Base-by-base conservation (phyloP, 2,113 vertebrate species). In the Melanostigma gelatinosum region DNA sequence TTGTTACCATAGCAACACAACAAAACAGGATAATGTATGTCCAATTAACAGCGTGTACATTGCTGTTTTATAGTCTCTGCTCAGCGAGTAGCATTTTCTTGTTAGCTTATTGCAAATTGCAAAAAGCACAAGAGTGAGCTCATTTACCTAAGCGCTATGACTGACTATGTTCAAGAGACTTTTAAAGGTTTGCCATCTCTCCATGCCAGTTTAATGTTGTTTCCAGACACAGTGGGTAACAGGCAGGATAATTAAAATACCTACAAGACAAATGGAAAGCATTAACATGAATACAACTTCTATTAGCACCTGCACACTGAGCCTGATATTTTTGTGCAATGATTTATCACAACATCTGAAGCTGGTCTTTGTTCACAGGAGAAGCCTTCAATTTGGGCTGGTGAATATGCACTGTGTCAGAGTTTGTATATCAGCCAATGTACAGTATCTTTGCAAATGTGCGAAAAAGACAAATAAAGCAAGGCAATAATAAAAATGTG, bases 61-160 rank as follows among this genome's bases (percentile, higher is more conserved):
- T 78, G 68, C 83, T 74, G 74, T 86, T 87, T 88, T 81, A 84
- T 72, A 60, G 74, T 73, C 78, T 84, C 80, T 62, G 80, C 92
- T 88, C 93, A 91, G 93, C 92, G 83, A 92, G 92, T 70, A 63
- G 88, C 85, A 67, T 88, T 90, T 93, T 87, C 87, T 91, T 91
- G 85, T 93, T 92, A 94, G 85, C 93, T 92, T 86, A 91, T 83
- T 75, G 87, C 82, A 87, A 93, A 94, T 90, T 91, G 80, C 84
- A 83, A 85, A 92, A 87, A 88, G 77, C 73, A 75, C 48, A 70
- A 84, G 87, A 84, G 86, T 77, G 72, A 73, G 75, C 90, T 93
- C 90, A 90, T 93, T 93, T 93, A 91, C 79, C 87, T 91, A 88
- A 91, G 86, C 84, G 90, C 87, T 87, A 81, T 86, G 87, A 85